phyloP scores from a whole-genome alignment of 2,888 invertebrate genomes.

The Smittia sp. region DNA sequence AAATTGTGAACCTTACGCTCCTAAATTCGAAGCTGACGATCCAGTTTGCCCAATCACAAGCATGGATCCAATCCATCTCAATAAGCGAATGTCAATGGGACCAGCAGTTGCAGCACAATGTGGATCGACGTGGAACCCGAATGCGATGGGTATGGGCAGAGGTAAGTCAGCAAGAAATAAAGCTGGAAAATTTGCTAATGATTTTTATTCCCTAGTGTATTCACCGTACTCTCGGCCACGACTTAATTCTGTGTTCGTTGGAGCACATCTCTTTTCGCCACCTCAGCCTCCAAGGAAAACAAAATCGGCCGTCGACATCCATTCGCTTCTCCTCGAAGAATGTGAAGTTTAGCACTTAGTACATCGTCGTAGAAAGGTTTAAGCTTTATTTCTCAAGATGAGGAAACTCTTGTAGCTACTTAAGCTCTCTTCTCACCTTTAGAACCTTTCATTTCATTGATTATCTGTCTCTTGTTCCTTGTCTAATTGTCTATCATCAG shows the following conservation, averaged over 20 bases:
- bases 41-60: slow-evolving; percentile 55
- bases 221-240: slow-evolving; percentile 56
- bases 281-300: slow-evolving; percentile 71
- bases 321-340: slow-evolving; percentile 63
- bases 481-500: slow-evolving; percentile 8
- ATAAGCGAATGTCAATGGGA: slow-evolving; percentile 26
- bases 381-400: not conserved
- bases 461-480: not conserved
- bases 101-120: slow-evolving; percentile 13
- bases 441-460: not conserved
- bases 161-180: slow-evolving; percentile 1
- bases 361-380: not conserved
- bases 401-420: too few relatives aligned
- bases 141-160: not conserved
- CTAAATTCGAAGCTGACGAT: slow-evolving; percentile 66
- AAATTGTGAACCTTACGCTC: slow-evolving; percentile 87
- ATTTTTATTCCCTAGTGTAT: slow-evolving; percentile 56
- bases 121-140: slow-evolving; percentile 21
- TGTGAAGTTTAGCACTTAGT: slow-evolving; percentile 24
- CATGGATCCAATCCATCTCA: slow-evolving; percentile 80
- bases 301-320: slow-evolving; percentile 80
- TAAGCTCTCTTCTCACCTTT: not conserved
- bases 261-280: slow-evolving; percentile 66
- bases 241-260: slow-evolving; percentile 85
- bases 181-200: not conserved